Evolutionary conservation across 1,140 invertebrate species (phyloP).

Genomic region (Goniozus legneri): DNA sequence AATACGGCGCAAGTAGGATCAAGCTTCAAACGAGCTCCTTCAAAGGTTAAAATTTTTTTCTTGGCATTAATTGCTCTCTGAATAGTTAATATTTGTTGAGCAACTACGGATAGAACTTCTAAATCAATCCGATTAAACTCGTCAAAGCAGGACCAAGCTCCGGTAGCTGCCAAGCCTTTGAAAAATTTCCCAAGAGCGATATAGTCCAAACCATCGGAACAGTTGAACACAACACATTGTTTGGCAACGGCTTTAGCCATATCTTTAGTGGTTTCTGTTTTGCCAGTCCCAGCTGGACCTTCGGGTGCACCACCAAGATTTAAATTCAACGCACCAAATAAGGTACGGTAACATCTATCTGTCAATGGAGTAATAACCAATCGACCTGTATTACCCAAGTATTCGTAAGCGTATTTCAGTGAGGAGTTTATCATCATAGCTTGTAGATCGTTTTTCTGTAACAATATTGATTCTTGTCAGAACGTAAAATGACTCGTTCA

Average conservation of each 20-base stretch:
- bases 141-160: conserved; percentile 97
- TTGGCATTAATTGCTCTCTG: conserved; percentile 77
- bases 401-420: conserved; percentile 91
- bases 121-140: conserved; percentile 87
- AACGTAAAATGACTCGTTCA: conserved; percentile 10
- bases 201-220: conserved; percentile 90
- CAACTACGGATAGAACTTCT: conserved; percentile 88
- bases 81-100: conserved; percentile 79
- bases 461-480: background rate
- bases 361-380: conserved; percentile 87
- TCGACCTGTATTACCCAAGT: conserved; percentile 83
- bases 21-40: conserved; percentile 81
- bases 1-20: conserved; percentile 93
- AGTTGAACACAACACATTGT: conserved; percentile 96
- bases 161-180: conserved; percentile 90
- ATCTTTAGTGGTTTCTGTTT: conserved; percentile 96
- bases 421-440: conserved; percentile 90
- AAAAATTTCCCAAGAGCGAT: conserved; percentile 94
- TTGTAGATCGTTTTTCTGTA: conserved; percentile 64
- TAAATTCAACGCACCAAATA: conserved; percentile 87
- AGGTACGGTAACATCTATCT: conserved; percentile 83
- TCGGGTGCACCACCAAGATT: conserved; percentile 84
- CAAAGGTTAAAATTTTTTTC: conserved; percentile 73
- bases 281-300: conserved; percentile 93
- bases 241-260: conserved; percentile 94